Percentiles rank a stretch among this genome's conserved stretches.
Evolutionary conservation across 2,888 invertebrate genomes (phyloP).

Genomic region (Melipona beecheii): DNA sequence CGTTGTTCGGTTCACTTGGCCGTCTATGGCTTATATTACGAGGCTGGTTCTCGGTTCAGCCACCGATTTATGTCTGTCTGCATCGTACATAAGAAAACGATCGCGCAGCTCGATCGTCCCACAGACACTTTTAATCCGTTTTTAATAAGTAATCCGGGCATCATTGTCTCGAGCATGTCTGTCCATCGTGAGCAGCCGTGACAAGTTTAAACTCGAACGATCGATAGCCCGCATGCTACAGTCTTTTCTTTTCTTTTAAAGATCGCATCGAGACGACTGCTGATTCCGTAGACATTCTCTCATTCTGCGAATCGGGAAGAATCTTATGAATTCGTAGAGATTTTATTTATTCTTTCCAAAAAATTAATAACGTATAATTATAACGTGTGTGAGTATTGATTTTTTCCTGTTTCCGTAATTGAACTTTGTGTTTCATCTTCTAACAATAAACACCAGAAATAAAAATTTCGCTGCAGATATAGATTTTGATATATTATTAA

Average conservation of each 20-base stretch:
- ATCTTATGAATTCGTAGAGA: neutral
- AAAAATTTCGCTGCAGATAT: neutral
- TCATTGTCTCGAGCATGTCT: conserved; percentile 34
- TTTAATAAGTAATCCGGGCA: conserved; percentile 61
- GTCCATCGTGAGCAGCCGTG: conserved; percentile 38
- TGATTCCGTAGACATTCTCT: neutral
- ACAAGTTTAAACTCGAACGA: conserved; percentile 47
- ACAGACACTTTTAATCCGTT: conserved; percentile 54
- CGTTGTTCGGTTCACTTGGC: conserved; percentile 17
- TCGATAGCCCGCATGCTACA: conserved; percentile 44
- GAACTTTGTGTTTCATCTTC: neutral
- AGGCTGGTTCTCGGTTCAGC: conserved; percentile 28
- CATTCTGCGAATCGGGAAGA: neutral
- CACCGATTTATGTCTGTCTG: conserved; percentile 49
- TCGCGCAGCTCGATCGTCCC: conserved; percentile 16
- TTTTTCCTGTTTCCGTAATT: neutral
- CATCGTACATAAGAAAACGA: conserved; percentile 43
- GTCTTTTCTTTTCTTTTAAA: conserved; percentile 10
- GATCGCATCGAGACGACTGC: conserved; percentile 14
- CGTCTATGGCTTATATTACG: conserved; percentile 31
- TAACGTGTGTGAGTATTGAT: neutral
- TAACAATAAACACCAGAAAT: neutral
- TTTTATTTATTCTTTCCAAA: too few species aligned
- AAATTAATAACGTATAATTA: neutral
- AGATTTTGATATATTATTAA: neutral